Base-by-base conservation (phyloP, 2,797 vertebrate species). In the Etheostoma nigrum region DNA sequence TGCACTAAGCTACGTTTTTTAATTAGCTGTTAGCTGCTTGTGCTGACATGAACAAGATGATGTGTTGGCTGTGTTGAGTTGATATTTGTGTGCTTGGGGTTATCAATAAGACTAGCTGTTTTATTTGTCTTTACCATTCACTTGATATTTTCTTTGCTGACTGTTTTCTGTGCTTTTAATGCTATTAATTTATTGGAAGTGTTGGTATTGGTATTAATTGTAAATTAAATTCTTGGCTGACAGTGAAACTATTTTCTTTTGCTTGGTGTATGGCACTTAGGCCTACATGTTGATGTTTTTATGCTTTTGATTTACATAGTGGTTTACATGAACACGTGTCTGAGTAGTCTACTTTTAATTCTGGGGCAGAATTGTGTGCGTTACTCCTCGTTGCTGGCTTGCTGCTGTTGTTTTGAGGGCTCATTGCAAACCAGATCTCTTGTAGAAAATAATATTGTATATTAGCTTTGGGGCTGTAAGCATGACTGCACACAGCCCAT, bases 391-490 rank as follows among this genome's bases (percentile, higher is more conserved):
- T 66, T 53, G 25, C 6, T 54, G 25, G 18, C 12, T 53, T 62
- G 11, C 42, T 53, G 11, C n/a, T 62, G 42, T 51, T 55, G 40
- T 67, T 70, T 48, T 23, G 14, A 44, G 18, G 13, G 15, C 30
- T 65, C 30, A 27, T 57, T 67, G 25, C 18, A 62, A 58, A 13
- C 54, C 16, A 49, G 49, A 18, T 52, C 40, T 63, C 58, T 33
- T 67, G 14, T 18, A 54, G 21, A 67, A 64, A 67, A 76, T 18
- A 23, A 61, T 53, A 44, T 55, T 60, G 12, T 49, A 23, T 44
- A 18, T 45, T 71, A 51, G 45, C 81, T 84, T 72, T 45, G 27
- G 53, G 47, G 36, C 13, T 55, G 64, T 72, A 53, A 76, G 60
- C 60, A 67, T 60, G 58, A 64, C 62, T 73, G 55, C 44, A 58